Percentiles rank a stretch among this genome's conserved stretches.
Evolutionary conservation across 2,113 vertebrate species (phyloP).

Genomic region (Chaetops frenatus): DNA sequence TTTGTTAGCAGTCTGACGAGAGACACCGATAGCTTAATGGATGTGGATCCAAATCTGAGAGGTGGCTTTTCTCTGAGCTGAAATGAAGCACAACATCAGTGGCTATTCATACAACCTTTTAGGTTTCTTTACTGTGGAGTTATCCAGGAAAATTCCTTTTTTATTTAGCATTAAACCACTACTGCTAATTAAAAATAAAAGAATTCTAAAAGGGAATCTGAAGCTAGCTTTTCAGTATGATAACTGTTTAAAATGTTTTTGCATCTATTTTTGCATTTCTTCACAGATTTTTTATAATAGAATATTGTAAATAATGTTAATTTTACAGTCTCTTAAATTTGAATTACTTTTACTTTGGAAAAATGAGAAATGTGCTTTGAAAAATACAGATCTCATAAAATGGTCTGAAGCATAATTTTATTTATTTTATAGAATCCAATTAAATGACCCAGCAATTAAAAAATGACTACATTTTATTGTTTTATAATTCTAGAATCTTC

Average conservation of each 20-base stretch:
- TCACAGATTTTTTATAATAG: slow-evolving; percentile 31
- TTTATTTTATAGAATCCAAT: slow-evolving; percentile 47
- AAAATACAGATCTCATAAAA: slow-evolving; percentile 57
- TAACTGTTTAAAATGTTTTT: not conserved
- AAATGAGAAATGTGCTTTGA: slow-evolving; percentile 29
- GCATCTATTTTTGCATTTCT: slow-evolving; percentile 25
- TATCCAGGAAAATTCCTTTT: not conserved
- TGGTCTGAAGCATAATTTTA: slow-evolving; percentile 13
- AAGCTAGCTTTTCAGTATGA: not conserved
- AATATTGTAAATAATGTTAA: slow-evolving; percentile 41
- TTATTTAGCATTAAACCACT: not conserved
- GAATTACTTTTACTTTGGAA: slow-evolving; percentile 34
- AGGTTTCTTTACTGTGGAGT: not conserved
- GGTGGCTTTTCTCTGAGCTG: not conserved
- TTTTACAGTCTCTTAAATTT: slow-evolving; percentile 25
- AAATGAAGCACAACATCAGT: not conserved
- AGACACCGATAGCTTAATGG: not conserved
- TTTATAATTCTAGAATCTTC: slow-evolving; percentile 82
- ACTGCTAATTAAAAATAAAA: not conserved
- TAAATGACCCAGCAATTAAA: slow-evolving; percentile 50
- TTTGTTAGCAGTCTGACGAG: not conserved
- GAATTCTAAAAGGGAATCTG: not conserved
- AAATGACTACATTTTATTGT: slow-evolving; percentile 76
- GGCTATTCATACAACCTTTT: not conserved
- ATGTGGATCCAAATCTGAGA: not conserved